Percentiles rank a stretch among this genome's conserved stretches.
Conservation (phyloP, 2,888 invertebrate species). For the Microctonus aethiopoides region DNA sequence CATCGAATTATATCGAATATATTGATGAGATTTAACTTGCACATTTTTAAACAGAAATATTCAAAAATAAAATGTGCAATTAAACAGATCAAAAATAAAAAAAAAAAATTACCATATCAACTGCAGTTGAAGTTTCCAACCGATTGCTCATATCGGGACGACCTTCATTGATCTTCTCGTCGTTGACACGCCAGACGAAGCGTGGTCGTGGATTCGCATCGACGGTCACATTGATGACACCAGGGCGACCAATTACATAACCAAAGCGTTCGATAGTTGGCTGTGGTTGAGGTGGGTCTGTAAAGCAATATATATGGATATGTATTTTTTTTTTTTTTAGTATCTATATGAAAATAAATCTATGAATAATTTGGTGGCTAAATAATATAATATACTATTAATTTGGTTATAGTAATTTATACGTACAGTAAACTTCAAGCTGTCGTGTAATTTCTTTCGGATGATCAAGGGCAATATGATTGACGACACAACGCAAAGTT, state of each 20-base stretch:
- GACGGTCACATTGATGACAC: conserved; percentile 78
- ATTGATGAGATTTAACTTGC: no score
- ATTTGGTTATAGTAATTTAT: neutral
- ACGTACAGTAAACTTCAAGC: conserved; percentile 74
- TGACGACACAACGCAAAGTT: conserved; percentile 75
- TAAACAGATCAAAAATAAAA: neutral
- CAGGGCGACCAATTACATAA: conserved; percentile 78
- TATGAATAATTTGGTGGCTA: neutral
- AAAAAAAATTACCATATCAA: conserved; percentile 65
- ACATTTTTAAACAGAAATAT: no score
- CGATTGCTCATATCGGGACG: conserved; percentile 68
- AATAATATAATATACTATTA: neutral
- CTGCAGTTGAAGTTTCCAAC: conserved; percentile 68
- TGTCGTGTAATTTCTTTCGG: conserved; percentile 63
- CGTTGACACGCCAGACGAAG: conserved; percentile 77
- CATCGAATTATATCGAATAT: no score
- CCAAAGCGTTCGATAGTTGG: conserved; percentile 76
- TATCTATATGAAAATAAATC: conserved; percentile 5
- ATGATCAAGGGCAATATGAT: conserved; percentile 73
- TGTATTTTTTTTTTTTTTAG: no score
- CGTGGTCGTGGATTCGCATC: conserved; percentile 78
- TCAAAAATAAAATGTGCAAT: neutral
- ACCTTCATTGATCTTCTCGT: conserved; percentile 70
- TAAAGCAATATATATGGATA: neutral
- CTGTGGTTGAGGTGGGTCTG: conserved; percentile 76